Percentiles rank a stretch among this genome's conserved stretches.
These are phyloP conservation scores for Columba janthina DNA, from an alignment of 2,113 vertebrate genomes.

Conservation along the genomic window DNA sequence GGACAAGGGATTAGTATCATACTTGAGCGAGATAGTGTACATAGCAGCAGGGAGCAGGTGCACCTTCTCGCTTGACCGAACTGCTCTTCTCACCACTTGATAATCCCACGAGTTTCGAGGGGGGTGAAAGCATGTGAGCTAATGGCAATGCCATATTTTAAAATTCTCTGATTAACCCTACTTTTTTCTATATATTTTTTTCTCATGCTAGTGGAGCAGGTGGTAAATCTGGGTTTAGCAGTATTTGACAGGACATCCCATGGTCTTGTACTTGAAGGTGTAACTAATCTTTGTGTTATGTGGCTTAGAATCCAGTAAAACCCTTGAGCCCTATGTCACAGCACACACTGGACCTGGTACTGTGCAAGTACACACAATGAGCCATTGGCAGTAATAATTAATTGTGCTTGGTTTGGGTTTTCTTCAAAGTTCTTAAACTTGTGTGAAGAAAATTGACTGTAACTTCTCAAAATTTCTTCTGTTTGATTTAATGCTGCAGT, in stretches of 20 bases:
- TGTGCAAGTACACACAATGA: not conserved
- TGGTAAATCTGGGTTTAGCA: not conserved
- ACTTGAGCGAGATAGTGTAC: constrained; percentile 34
- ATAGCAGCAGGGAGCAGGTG: constrained; percentile 51
- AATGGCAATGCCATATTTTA: not conserved
- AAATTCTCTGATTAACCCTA: not conserved
- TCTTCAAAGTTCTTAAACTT: not conserved
- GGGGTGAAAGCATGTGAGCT: not conserved
- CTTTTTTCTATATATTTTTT: not conserved
- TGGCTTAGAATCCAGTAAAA: not conserved
- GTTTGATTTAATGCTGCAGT: not conserved
- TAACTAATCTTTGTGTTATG: not conserved
- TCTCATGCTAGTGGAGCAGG: not conserved
- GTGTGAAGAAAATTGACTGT: not conserved
- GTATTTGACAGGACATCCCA: not conserved
- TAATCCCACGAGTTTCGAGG: not conserved
- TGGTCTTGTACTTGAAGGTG: not conserved
- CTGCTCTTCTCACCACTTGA: constrained; percentile 1
- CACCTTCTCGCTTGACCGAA: not conserved
- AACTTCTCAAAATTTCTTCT: not conserved
- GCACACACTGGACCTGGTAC: not conserved
- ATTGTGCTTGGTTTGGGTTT: too few species aligned
- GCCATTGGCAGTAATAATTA: not conserved
- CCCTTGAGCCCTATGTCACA: not conserved
- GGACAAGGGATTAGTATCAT: constrained; percentile 51